phyloP scores from a whole-genome alignment of 2,888 invertebrate genomes.

The Saturnia pavonia region DNA sequence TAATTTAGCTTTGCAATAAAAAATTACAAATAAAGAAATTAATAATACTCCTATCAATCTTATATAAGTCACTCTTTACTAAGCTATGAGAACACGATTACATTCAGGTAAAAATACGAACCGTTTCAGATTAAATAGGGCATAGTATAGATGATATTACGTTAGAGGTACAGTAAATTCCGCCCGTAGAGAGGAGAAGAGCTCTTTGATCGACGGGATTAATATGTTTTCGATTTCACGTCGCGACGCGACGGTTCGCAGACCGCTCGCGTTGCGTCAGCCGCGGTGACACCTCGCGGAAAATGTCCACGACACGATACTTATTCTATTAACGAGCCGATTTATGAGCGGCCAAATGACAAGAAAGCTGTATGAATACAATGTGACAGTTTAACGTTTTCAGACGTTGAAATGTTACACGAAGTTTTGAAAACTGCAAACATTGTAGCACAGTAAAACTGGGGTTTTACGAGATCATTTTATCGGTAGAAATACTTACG shows the following conservation, averaged over 20 bases:
- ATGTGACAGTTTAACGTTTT: constrained; percentile 43
- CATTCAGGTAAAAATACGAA: neutral
- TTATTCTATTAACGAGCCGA: constrained; percentile 62
- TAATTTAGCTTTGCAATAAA: no score
- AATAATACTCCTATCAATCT: no score
- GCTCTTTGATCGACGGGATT: constrained; percentile 74
- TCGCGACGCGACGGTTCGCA: constrained; percentile 64
- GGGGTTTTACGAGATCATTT: neutral
- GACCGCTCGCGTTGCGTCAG: constrained; percentile 68
- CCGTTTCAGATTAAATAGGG: neutral
- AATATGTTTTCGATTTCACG: constrained; percentile 74
- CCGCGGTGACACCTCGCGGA: constrained; percentile 58
- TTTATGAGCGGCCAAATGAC: constrained; percentile 54
- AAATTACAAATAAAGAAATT: no score
- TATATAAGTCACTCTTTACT: no score
- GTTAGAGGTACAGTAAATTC: constrained; percentile 38
- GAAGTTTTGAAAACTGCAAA: constrained; percentile 27
- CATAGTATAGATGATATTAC: neutral
- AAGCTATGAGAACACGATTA: neutral
- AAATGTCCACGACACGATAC: constrained; percentile 56
- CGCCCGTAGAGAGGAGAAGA: constrained; percentile 58
- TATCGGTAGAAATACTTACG: neutral
- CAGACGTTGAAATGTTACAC: constrained; percentile 47
- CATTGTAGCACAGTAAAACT: constrained; percentile 10
- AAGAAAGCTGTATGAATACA: constrained; percentile 52